phyloP scores from a whole-genome alignment of 1,140 invertebrate species.

The Cotesia vestalis region DNA sequence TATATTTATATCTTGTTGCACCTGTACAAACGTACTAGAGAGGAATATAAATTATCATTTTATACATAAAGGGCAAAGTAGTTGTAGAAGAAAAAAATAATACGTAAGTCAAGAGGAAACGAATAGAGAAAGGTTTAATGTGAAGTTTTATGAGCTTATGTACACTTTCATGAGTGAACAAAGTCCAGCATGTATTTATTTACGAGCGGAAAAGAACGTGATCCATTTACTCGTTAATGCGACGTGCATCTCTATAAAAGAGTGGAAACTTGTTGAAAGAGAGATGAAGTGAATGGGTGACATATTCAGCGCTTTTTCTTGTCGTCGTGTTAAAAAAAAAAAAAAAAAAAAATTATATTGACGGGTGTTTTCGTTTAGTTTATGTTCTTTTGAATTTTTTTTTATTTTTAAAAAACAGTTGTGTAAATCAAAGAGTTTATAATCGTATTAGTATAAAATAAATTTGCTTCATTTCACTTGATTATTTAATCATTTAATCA shows the following conservation, averaged over 20 bases:
- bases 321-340: neutral
- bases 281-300: neutral
- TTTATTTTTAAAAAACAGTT: too few species aligned
- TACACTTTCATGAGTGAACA: slow-evolving; percentile 52
- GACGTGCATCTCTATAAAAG: slow-evolving; percentile 53
- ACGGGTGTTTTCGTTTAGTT: too few species aligned
- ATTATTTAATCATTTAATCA: too few species aligned
- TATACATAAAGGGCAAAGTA: too few species aligned
- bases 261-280: slow-evolving; percentile 8
- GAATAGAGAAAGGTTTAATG: slow-evolving; percentile 38
- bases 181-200: slow-evolving; percentile 56
- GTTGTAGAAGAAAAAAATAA: slow-evolving; percentile 14
- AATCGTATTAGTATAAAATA: too few species aligned
- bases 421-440: too few species aligned
- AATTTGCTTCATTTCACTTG: too few species aligned
- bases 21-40: too few species aligned
- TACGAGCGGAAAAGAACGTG: slow-evolving; percentile 56
- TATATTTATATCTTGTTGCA: too few species aligned
- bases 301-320: slow-evolving; percentile 2
- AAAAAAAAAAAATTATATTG: neutral
- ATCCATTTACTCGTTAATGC: slow-evolving; percentile 59
- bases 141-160: slow-evolving; percentile 44
- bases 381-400: neutral
- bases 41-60: too few species aligned
- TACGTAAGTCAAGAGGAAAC: slow-evolving; percentile 31